Base-by-base conservation (phyloP, 2,797 vertebrate genomes). In the Danionella dracula region DNA sequence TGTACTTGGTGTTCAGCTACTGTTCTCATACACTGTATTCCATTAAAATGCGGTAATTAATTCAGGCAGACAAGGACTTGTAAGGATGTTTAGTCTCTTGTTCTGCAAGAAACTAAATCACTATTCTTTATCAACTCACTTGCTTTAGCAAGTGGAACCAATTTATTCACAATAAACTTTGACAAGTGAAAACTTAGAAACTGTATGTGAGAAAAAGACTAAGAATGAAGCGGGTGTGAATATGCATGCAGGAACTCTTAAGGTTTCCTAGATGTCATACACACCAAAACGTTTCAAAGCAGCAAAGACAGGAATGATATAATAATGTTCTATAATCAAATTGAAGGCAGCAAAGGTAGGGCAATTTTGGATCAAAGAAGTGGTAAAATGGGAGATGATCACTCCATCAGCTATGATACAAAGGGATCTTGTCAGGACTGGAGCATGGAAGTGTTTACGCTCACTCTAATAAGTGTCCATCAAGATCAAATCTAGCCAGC, bases 71-170 rank as follows among this genome's bases (percentile, higher is more conserved):
- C 40, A 45, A 84, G 81, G 83, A 74, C 71, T 76, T 71, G 82
- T 84, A 84, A 85, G 82, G 81, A 82, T 81, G 82, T 86, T 83
- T 84, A 84, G 77, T 66, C 84, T 84, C 84, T 66, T 82, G 48
- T 81, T 84, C 70, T 77, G 31, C 59, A 38, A 44, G 68, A 68
- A 80, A 71, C 84, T 78, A 84, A 45, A 46, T 49, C 37, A 51
- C 37, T 16, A 51, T 27, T 27, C 69, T 56, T 51, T 48, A 48
- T 66, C 13, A 45, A 40, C 15, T n/a, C n/a, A n/a, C n/a, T 23
- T 1, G 10, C 20, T 66, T 60, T 41, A 59, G 40, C 48, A 58
- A 58, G 38, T 29, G 17, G 40, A 31, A 44, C 40, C 34, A 29
- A 29, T 61, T 67, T 50, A 48, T 49, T 67, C 57, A 19, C 23